Evolutionary conservation across 2,113 vertebrate species (phyloP).

Genomic region (Pygoscelis adeliae): DNA sequence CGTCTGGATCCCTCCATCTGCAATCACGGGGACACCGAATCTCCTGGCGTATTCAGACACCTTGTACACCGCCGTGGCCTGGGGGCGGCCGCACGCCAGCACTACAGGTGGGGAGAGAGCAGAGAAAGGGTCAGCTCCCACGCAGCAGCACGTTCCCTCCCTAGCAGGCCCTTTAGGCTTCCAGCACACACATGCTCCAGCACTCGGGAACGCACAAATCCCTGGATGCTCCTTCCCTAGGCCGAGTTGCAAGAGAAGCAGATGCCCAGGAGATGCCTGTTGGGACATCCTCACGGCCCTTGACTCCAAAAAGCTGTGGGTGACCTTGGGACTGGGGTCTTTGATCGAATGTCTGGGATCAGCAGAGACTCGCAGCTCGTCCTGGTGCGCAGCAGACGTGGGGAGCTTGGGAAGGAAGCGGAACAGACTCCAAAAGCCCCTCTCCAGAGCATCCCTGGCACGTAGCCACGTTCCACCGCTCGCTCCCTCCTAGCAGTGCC

Average conservation of each 20-base stretch:
- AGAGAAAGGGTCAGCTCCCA: background rate
- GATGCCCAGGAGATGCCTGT: background rate
- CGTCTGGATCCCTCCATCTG: slow-evolving; percentile 94
- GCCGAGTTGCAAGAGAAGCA: background rate
- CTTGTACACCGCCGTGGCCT: slow-evolving; percentile 97
- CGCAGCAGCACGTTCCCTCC: background rate
- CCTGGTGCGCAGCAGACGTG: background rate
- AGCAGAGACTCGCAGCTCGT: fast-evolving
- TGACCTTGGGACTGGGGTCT: background rate
- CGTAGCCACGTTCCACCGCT: background rate
- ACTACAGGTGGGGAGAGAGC: slow-evolving; percentile 73
- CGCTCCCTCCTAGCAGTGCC: background rate
- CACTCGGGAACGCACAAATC: slow-evolving; percentile 8
- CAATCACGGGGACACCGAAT: slow-evolving; percentile 93
- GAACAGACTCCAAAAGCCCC: background rate
- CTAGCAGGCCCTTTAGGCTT: slow-evolving; percentile 17
- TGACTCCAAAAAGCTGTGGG: background rate
- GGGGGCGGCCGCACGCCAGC: slow-evolving; percentile 93
- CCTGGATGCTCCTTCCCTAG: slow-evolving; percentile 8
- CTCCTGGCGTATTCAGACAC: slow-evolving; percentile 94
- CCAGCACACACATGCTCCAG: slow-evolving; percentile 52
- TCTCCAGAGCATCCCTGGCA: background rate
- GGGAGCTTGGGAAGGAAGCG: background rate
- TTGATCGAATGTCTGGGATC: background rate
- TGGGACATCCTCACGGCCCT: background rate